Percentiles rank a stretch among this genome's conserved stretches.
These are phyloP conservation scores for Melanotaenia nigrans DNA, from an alignment of 2,797 vertebrate genomes.

Conservation along the genomic window DNA sequence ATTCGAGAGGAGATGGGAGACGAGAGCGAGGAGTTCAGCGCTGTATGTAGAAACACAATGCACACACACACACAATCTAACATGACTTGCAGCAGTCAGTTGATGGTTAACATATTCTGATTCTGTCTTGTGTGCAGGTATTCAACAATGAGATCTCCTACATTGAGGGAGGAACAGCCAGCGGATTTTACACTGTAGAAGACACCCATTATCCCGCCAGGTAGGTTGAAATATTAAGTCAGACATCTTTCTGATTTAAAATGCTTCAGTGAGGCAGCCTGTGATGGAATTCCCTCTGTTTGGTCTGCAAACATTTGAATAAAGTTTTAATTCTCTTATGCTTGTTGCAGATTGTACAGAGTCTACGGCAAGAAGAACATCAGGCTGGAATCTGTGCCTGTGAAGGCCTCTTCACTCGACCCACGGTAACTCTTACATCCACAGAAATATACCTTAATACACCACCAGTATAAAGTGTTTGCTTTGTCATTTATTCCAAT, in stretches of 20 bases:
- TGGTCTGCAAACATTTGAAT: not conserved
- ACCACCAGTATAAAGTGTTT: not conserved
- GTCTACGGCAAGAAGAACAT: conserved; percentile 97
- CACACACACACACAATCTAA: not conserved
- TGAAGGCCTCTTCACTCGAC: conserved; percentile 90
- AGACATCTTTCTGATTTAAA: not conserved
- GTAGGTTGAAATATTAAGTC: conserved; percentile 64
- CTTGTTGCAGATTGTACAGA: conserved; percentile 88
- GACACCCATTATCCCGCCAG: conserved; percentile 88
- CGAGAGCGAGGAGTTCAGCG: conserved; percentile 95
- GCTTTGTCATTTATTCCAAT: no score
- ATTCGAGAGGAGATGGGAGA: conserved; percentile 98
- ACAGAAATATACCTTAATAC: not conserved
- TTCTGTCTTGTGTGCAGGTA: conserved; percentile 78
- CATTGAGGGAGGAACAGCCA: conserved; percentile 95
- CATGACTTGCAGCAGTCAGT: not conserved
- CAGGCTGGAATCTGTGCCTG: conserved; percentile 89
- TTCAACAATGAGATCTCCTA: conserved; percentile 96
- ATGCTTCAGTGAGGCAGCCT: not conserved
- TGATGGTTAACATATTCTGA: not conserved
- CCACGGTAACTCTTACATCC: conserved; percentile 85
- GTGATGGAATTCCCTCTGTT: not conserved
- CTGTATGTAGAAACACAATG: conserved; percentile 76
- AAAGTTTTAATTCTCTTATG: not conserved
- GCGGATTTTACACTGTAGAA: conserved; percentile 97